A percentile compares a stretch with the other conserved stretches of the same genome.
These are phyloP conservation scores for Zaprionus vittiger DNA, from an alignment of 1,140 invertebrate species.

Conservation along the genomic window DNA sequence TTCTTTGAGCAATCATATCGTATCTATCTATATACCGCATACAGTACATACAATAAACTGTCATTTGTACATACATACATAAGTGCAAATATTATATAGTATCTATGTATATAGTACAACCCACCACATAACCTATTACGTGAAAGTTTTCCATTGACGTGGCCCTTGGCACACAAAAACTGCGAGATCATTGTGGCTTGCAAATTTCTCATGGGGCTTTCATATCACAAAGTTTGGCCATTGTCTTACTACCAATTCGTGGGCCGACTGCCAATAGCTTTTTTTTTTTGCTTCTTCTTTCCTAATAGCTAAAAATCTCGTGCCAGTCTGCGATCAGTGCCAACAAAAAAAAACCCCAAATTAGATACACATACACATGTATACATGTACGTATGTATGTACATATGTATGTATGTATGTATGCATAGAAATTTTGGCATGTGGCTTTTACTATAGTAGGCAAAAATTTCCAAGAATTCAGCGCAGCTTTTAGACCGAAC, in stretches of 20 bases:
- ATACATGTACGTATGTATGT: background rate
- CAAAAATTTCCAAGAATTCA: conserved; percentile 69
- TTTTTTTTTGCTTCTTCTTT: conserved; percentile 11
- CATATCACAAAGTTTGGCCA: conserved; percentile 25
- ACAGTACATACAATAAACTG: background rate
- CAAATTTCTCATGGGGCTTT: conserved; percentile 27
- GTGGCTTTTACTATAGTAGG: conserved; percentile 33
- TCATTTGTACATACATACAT: background rate
- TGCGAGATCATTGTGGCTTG: conserved; percentile 43
- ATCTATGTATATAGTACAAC: background rate
- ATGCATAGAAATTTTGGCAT: conserved; percentile 27
- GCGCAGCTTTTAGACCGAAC: conserved; percentile 19
- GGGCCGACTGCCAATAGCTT: conserved; percentile 25
- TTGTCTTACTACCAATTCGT: conserved; percentile 20
- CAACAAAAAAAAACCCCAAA: conserved; percentile 45
- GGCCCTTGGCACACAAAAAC: conserved; percentile 38
- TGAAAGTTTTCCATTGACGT: conserved; percentile 49
- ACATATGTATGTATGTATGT: conserved; percentile 4
- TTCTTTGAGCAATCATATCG: background rate
- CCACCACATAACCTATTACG: conserved; percentile 17
- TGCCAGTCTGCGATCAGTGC: conserved; percentile 61
- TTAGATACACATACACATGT: background rate
- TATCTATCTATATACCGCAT: background rate
- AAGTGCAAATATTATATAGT: background rate
- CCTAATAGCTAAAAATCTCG: conserved; percentile 58